Evolutionary conservation across 2,888 invertebrate genomes (phyloP), one percentile per base, ranked within the genome.

Genomic region (Mycalesis mineus): DNA sequence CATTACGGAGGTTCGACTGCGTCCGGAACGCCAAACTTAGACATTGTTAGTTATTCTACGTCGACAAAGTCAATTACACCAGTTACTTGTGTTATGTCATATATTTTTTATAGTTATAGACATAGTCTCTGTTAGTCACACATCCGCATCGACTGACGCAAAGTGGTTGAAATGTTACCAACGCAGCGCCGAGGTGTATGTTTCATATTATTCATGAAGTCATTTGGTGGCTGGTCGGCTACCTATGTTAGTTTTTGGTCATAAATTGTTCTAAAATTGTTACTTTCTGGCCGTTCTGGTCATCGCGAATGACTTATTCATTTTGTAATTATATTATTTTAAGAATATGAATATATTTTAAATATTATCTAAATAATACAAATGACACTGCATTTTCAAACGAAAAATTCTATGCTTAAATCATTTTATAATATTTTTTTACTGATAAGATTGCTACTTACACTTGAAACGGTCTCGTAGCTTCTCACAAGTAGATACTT

Each of bases 121-220:
- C 36, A 57, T 47, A 57, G 49, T 33, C 57, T 61, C 50, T 55
- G 48, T 60, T 65, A 55, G 63, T 58, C 59, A 60, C 58, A 63
- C 60, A 65, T 65, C 65, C 65, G 65, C 65, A 52, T 65, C 53
- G 55, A 50, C 49, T 53, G 58, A 59, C 59, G 53, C 50, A 61
- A 59, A 57, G 54, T 56, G 58, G 52, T 54, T 59, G 49, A 51
- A 59, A 57, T 57, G 54, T 57, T 59, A 62, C 39, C 13, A 14
- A 50, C 17, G 45, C 17, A 56, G n/a, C 47, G 50, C 50, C 44
- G 33, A 45, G 31, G 50, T 39, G 42, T 36, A 57, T 60, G 51
- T 50, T 55, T 41, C 14, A 49, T 49, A 49, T 53, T 28, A 45
- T 49, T 61, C 48, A 57, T 62, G 53, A 56, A 33, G 56, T 44